Conservation (phyloP, 1,140 invertebrate species). For the Pollicipes pollicipes region DNA sequence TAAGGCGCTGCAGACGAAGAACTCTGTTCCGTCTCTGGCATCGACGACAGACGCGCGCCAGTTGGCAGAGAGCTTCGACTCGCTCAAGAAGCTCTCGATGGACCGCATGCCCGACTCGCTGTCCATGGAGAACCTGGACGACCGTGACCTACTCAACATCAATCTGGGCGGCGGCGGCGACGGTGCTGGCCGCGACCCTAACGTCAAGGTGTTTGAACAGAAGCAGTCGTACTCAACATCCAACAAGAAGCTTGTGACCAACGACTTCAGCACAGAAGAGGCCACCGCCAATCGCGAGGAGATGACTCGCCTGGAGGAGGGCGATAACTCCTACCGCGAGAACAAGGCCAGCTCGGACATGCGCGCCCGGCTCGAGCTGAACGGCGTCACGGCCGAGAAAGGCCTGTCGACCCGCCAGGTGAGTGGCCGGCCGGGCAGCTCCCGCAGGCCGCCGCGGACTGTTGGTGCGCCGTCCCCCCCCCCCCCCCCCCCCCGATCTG, state of each 20-base stretch:
- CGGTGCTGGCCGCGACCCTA: not conserved
- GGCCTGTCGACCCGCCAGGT: conserved; percentile 50
- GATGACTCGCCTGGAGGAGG: conserved; percentile 54
- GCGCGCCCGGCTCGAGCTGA: conserved; percentile 42
- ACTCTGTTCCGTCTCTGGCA: not conserved
- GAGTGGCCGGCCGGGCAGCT: no score
- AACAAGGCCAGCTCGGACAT: conserved; percentile 38
- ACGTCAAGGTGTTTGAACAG: not conserved
- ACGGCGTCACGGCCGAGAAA: conserved; percentile 56
- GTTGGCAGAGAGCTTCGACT: not conserved
- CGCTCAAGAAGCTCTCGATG: not conserved
- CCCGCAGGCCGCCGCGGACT: no score
- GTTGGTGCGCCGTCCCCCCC: no score
- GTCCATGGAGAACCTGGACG: not conserved
- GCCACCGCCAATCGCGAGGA: conserved; percentile 52
- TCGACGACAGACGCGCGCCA: not conserved
- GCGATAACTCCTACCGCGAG: conserved; percentile 60
- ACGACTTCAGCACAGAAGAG: conserved; percentile 58
- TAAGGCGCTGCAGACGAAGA: not conserved
- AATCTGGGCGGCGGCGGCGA: not conserved
- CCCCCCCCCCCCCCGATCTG: no score
- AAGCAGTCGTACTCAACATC: conserved; percentile 5
- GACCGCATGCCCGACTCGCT: not conserved
- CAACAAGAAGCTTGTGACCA: conserved; percentile 39
- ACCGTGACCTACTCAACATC: not conserved